These are phyloP conservation scores for Melanotaenia nigrans DNA, from an alignment of 2,797 vertebrate genomes.

Conservation along the genomic window DNA sequence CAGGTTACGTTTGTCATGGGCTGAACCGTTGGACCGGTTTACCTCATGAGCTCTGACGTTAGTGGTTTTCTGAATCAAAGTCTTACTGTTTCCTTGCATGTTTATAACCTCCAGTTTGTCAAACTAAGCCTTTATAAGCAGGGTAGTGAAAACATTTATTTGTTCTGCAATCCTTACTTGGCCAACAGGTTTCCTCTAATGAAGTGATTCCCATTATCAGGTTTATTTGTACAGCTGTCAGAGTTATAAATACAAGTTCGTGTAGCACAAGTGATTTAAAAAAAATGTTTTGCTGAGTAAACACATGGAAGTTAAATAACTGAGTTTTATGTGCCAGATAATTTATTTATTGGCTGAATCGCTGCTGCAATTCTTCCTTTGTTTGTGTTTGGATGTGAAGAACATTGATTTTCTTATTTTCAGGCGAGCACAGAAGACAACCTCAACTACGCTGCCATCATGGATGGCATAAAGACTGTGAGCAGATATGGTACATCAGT, in stretches of 20 bases:
- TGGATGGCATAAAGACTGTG: slow-evolving; percentile 88
- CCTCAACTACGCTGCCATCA: slow-evolving; percentile 86
- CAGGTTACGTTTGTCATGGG: neutral
- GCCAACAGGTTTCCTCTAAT: no score
- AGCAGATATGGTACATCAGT: slow-evolving; percentile 90
- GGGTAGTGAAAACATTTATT: neutral
- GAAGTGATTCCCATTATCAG: no score
- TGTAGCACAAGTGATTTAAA: no score
- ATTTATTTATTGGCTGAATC: neutral
- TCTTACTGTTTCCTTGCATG: neutral
- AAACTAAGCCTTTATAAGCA: neutral
- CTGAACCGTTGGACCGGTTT: neutral
- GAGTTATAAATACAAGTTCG: no score
- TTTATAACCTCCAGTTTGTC: no score
- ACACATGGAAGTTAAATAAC: no score
- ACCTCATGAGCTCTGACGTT: no score
- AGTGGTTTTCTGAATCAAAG: neutral
- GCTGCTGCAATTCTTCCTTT: neutral
- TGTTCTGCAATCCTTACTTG: neutral
- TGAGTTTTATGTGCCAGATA: neutral
- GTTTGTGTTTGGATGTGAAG: neutral
- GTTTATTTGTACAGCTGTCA: no score
- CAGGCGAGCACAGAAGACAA: slow-evolving; percentile 91
- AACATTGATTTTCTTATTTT: slow-evolving; percentile 35
- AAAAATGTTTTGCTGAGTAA: neutral